A percentile compares a stretch with the other conserved stretches of the same genome.
These are phyloP conservation scores for Monopterus albus DNA, from an alignment of 2,113 vertebrate genomes.

Conservation along the genomic window DNA sequence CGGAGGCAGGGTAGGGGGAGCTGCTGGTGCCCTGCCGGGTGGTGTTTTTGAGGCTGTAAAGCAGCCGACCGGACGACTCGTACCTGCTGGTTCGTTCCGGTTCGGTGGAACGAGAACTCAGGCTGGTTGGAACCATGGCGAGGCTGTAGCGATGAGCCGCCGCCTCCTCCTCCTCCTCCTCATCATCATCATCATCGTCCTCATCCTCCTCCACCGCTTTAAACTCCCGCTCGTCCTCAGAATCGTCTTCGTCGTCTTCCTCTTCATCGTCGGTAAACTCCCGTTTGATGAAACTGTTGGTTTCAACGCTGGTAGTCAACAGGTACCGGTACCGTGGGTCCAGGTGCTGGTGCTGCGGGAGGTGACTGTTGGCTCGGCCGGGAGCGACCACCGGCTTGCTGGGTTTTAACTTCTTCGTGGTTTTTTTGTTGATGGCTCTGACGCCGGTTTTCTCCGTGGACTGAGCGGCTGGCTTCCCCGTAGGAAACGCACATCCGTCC, in stretches of 20 bases:
- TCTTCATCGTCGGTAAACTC: constrained; percentile 89
- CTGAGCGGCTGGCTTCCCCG: constrained; percentile 81
- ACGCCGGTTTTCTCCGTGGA: constrained; percentile 86
- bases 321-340: constrained; percentile 85
- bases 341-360: constrained; percentile 43
- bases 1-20: constrained; percentile 75
- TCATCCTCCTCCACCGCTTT: constrained; percentile 78
- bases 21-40: constrained; percentile 86
- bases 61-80: constrained; percentile 83
- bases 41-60: constrained; percentile 95
- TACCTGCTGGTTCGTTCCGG: constrained; percentile 87
- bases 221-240: constrained; percentile 80
- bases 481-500: constrained; percentile 73
- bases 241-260: constrained; percentile 81
- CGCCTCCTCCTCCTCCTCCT: constrained; percentile 82
- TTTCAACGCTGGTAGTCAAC: constrained; percentile 80
- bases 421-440: constrained; percentile 76
- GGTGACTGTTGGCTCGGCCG: constrained; percentile 32
- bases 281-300: constrained; percentile 83
- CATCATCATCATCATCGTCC: constrained; percentile 79
- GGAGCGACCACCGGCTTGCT: constrained; percentile 70
- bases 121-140: constrained; percentile 88
- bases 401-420: constrained; percentile 81
- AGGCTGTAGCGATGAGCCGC: constrained; percentile 83
- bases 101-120: constrained; percentile 87